Evolutionary conservation across 2,888 invertebrate species (phyloP).

Genomic region (Ariolimax columbianus): DNA sequence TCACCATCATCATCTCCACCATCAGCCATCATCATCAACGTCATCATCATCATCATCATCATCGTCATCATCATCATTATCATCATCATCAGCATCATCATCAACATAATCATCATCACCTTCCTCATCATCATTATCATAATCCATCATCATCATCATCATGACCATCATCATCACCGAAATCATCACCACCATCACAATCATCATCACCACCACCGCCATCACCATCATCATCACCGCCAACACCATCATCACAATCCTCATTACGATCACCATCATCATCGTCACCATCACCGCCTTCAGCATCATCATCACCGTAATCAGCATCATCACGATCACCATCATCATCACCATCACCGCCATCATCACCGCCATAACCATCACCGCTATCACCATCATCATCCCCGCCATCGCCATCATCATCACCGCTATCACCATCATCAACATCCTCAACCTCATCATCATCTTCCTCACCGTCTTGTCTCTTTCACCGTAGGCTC

Average conservation of each 20-base stretch:
- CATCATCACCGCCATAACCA: not conserved
- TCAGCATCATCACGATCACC: too few relatives aligned
- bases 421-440: slow-evolving; percentile 1
- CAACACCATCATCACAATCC: too few relatives aligned
- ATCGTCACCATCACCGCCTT: slow-evolving; percentile 9
- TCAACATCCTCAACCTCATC: slow-evolving; percentile 11
- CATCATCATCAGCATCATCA: too few relatives aligned
- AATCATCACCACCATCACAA: too few relatives aligned
- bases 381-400: not conserved
- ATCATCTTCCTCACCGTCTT: not conserved
- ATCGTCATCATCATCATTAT: slow-evolving; percentile 22
- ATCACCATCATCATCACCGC: slow-evolving; percentile 20
- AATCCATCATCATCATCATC: too few relatives aligned
- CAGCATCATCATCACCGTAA: too few relatives aligned
- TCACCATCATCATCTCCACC: too few relatives aligned
- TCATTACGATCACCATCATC: slow-evolving; percentile 1
- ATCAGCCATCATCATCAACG: too few relatives aligned
- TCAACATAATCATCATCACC: too few relatives aligned
- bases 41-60: slow-evolving; percentile 9
- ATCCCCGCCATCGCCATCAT: not conserved
- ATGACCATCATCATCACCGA: too few relatives aligned
- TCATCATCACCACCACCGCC: slow-evolving; percentile 20
- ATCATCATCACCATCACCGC: slow-evolving; percentile 16
- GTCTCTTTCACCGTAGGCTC: too few relatives aligned
- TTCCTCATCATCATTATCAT: too few relatives aligned